A percentile compares a stretch with the other conserved stretches of the same genome.
Conservation (phyloP, 1,140 invertebrate genomes). For the Tribolium madens region DNA sequence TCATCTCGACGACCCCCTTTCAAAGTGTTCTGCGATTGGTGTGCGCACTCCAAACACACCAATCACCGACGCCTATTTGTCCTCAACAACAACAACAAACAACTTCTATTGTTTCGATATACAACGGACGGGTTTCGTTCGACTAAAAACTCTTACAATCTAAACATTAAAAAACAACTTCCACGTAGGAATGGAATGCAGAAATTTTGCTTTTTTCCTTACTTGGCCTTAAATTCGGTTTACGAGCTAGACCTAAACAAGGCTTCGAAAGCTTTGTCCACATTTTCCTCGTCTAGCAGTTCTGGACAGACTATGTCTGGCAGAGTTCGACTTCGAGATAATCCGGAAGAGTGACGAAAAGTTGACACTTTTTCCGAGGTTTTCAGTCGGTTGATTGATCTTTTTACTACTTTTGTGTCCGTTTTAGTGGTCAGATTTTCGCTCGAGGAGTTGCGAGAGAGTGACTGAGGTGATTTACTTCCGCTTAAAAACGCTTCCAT, state of each 20-base stretch:
- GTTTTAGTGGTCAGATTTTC: slow-evolving; percentile 44
- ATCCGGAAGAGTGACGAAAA: slow-evolving; percentile 64
- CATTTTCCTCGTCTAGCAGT: slow-evolving; percentile 76
- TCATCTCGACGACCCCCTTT: slow-evolving; percentile 23
- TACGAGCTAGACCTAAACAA: slow-evolving; percentile 70
- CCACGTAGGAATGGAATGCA: slow-evolving; percentile 57
- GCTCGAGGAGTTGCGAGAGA: slow-evolving; percentile 40
- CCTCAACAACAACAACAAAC: slow-evolving; percentile 33
- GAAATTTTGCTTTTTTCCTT: slow-evolving; percentile 36
- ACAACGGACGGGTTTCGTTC: slow-evolving; percentile 30
- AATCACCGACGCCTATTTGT: slow-evolving; percentile 47
- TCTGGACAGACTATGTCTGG: slow-evolving; percentile 74
- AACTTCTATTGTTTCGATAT: slow-evolving; percentile 20
- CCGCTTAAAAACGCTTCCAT: slow-evolving; percentile 81
- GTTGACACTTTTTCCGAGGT: slow-evolving; percentile 68
- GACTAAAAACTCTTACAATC: slow-evolving; percentile 41
- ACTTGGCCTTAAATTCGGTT: slow-evolving; percentile 5
- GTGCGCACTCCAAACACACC: slow-evolving; percentile 58
- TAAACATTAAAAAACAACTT: slow-evolving; percentile 55
- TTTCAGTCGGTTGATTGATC: slow-evolving; percentile 67
- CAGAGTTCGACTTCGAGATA: slow-evolving; percentile 81
- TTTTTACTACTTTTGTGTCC: slow-evolving; percentile 58
- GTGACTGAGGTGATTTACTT: slow-evolving; percentile 50
- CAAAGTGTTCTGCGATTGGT: slow-evolving; percentile 51
- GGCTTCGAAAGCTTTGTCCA: slow-evolving; percentile 82